Conservation (phyloP, 1,140 invertebrate species). For the Euwallacea similis region DNA sequence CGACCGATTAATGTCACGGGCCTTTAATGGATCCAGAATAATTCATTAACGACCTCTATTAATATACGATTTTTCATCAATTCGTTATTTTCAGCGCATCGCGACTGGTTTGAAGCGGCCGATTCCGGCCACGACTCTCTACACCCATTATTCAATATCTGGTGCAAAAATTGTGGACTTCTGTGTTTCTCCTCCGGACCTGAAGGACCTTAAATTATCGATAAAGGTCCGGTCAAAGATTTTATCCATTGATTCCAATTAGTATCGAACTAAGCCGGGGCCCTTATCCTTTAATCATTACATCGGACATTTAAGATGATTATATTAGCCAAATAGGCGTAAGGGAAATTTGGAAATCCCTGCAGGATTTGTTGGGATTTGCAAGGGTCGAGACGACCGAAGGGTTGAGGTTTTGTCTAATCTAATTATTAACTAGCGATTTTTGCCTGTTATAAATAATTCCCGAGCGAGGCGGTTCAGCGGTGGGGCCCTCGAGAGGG, state of each 20-base stretch:
- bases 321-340: conserved; percentile 35
- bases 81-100: too few species aligned
- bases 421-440: conserved; percentile 31
- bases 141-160: too few species aligned
- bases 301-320: conserved; percentile 36
- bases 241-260: conserved; percentile 21
- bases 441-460: conserved; percentile 22
- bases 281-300: conserved; percentile 32
- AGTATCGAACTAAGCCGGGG: conserved; percentile 22
- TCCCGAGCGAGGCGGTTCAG: background rate
- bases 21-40: too few species aligned
- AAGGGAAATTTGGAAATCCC: conserved; percentile 29
- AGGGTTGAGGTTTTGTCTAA: conserved; percentile 31
- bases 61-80: too few species aligned
- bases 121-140: too few species aligned
- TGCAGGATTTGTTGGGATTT: conserved; percentile 30
- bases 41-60: too few species aligned
- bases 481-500: background rate
- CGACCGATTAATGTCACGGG: too few species aligned
- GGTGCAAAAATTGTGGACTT: too few species aligned
- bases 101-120: too few species aligned
- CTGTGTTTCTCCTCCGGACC: too few species aligned
- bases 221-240: too few species aligned
- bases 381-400: conserved; percentile 19
- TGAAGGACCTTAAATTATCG: too few species aligned